Evolutionary conservation across 2,113 vertebrate species (phyloP).

Genomic region (Coreoperca whiteheadi): DNA sequence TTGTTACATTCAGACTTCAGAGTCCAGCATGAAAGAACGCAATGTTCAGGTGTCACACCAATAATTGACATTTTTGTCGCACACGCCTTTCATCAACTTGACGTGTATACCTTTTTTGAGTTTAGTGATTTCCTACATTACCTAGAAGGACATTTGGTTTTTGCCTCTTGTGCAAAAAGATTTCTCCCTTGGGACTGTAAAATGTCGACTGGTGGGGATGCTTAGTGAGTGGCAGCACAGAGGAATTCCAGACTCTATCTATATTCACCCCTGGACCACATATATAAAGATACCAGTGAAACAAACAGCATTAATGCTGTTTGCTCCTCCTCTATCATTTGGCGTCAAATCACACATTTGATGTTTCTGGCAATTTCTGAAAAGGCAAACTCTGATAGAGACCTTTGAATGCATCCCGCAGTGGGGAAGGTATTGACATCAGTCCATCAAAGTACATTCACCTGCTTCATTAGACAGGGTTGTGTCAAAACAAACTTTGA

Average conservation of each 20-base stretch:
- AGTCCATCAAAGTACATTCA: slow-evolving; percentile 58
- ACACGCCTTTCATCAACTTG: neutral
- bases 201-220: slow-evolving; percentile 27
- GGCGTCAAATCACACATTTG: slow-evolving; percentile 37
- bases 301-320: slow-evolving; percentile 4
- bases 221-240: slow-evolving; percentile 47
- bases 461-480: slow-evolving; percentile 59
- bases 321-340: slow-evolving; percentile 15
- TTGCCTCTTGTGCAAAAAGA: slow-evolving; percentile 27
- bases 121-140: slow-evolving; percentile 18
- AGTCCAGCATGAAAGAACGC: neutral
- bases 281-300: slow-evolving; percentile 4
- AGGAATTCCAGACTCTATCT: slow-evolving; percentile 15
- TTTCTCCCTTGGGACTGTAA: neutral
- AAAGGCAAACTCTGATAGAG: slow-evolving; percentile 17
- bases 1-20: neutral
- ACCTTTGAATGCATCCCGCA: slow-evolving; percentile 33
- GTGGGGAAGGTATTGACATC: slow-evolving; percentile 47
- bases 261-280: slow-evolving; percentile 17
- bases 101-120: neutral
- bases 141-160: slow-evolving; percentile 26
- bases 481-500: slow-evolving; percentile 64
- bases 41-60: neutral
- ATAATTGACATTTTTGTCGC: slow-evolving; percentile 15
- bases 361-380: slow-evolving; percentile 4